These are phyloP conservation scores for Pangasius mekongensis DNA, from an alignment of 2,797 vertebrate genomes.

Conservation along the genomic window DNA sequence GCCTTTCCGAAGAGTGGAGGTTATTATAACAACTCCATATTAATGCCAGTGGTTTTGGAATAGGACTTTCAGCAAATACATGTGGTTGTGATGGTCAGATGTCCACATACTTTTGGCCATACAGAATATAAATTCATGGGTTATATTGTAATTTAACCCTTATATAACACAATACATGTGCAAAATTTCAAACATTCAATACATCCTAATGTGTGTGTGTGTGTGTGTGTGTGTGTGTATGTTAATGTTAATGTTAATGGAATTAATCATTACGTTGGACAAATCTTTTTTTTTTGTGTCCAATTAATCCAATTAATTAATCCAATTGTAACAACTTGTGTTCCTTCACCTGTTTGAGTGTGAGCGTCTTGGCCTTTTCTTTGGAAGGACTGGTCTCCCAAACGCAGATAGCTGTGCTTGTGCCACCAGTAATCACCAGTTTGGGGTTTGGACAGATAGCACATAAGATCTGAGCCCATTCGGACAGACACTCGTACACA, in stretches of 20 bases:
- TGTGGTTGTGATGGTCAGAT: not conserved
- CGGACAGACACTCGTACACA: conserved; percentile 94
- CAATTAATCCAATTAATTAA: not conserved
- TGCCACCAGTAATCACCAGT: conserved; percentile 90
- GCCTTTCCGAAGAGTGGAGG: not conserved
- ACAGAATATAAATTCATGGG: not conserved
- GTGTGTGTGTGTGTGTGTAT: too few relatives aligned
- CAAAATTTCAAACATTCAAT: too few relatives aligned
- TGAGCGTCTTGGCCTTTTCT: conserved; percentile 89
- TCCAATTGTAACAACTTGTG: not conserved
- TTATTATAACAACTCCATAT: not conserved
- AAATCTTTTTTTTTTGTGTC: not conserved
- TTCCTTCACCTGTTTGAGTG: conserved; percentile 89
- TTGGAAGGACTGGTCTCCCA: conserved; percentile 96
- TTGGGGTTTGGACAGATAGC: conserved; percentile 95
- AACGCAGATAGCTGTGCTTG: conserved; percentile 93
- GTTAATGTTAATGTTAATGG: too few relatives aligned
- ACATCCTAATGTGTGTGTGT: not conserved
- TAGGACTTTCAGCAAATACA: not conserved
- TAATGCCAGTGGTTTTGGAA: not conserved
- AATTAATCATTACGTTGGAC: not conserved
- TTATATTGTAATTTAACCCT: not conserved
- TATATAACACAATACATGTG: not conserved
- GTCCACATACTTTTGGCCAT: not conserved
- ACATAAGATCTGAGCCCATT: conserved; percentile 96